phyloP scores from a whole-genome alignment of 1,140 invertebrate genomes.

The Pseudomyrmex gracilis region DNA sequence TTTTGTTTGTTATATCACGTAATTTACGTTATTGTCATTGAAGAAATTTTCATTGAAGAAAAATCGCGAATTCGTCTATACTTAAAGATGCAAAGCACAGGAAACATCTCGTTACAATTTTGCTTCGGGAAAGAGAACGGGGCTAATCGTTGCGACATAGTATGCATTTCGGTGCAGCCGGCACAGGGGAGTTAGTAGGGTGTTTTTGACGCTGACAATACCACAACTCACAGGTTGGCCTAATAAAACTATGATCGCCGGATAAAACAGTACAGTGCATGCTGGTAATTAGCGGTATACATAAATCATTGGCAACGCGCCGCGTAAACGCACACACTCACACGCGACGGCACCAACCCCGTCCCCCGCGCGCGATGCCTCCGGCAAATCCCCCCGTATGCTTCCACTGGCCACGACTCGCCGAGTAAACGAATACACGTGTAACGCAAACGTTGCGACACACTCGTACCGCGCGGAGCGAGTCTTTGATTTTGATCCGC shows the following conservation, averaged over 20 bases:
- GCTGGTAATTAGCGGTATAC: conserved; percentile 85
- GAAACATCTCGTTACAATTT: background rate
- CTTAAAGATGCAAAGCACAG: background rate
- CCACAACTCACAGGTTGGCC: conserved; percentile 82
- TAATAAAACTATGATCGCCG: conserved; percentile 84
- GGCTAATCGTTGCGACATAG: background rate
- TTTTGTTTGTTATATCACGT: too few species aligned
- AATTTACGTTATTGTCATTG: too few species aligned
- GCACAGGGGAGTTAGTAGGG: conserved; percentile 45
- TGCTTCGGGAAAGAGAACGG: background rate
- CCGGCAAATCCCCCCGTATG: conserved; percentile 6
- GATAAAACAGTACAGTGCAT: conserved; percentile 83
- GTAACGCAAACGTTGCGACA: conserved; percentile 54
- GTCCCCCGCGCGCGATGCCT: conserved; percentile 41
- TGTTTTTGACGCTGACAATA: conserved; percentile 80
- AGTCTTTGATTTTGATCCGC: conserved; percentile 24
- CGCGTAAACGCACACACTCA: conserved; percentile 77
- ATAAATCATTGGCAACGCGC: conserved; percentile 84
- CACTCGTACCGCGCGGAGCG: conserved; percentile 2
- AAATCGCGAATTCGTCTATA: background rate
- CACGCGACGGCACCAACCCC: conserved; percentile 23
- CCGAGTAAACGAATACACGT: conserved; percentile 51
- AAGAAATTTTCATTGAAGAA: too few species aligned
- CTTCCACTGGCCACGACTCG: conserved; percentile 4
- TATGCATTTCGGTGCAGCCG: conserved; percentile 68